Evolutionary conservation across 2,888 invertebrate genomes (phyloP), one percentile per base, ranked within the genome.

Genomic region (Melanostoma scalare): DNA sequence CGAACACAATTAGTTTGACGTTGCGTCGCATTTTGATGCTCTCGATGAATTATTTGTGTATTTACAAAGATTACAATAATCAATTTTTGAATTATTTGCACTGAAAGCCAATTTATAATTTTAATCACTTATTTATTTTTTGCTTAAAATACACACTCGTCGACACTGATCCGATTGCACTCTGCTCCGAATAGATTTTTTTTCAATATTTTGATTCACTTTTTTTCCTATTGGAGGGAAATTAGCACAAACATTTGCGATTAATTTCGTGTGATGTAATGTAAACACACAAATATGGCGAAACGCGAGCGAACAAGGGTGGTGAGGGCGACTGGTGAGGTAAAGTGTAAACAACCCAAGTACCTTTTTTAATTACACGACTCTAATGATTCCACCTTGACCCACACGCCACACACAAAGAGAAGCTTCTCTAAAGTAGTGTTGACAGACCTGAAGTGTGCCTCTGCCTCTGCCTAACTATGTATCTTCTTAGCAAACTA

Each of bases 1-100:
- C 91, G 87, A 91, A 91, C 42, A 89, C 90, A 86, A 91, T 89
- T 86, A 91, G 86, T 87, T 91, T 91, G 79, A 91, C 89, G 86
- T 91, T 91, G 85, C 91, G 90, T 68, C 91, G 90, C 91, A 91
- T 91, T 85, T 86, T 89, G 85, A 74, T 53, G 75, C 52, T 38
- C 56, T 36, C 71, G 33, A 67, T 50, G 50, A 38, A n/a, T 48
- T 4, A 20, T 3, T 30, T 9, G 4, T 9, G 31, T 6, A 9
- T 61, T 33, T 42, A 69, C 9, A 9, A 33, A 30, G 4, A 35
- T 31, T 31, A 67, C 38, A 30, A 56, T 56, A 6, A 69, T 6
- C 3, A n/a, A 10, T 3, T n/a, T 46, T 46, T 55, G 3, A 48
- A 38, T 65, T 48, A 9, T 50, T n/a, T 50, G 9, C 38, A 6